Evolutionary conservation across 2,797 vertebrate species (phyloP).

Genomic region (Lepus townsendii): DNA sequence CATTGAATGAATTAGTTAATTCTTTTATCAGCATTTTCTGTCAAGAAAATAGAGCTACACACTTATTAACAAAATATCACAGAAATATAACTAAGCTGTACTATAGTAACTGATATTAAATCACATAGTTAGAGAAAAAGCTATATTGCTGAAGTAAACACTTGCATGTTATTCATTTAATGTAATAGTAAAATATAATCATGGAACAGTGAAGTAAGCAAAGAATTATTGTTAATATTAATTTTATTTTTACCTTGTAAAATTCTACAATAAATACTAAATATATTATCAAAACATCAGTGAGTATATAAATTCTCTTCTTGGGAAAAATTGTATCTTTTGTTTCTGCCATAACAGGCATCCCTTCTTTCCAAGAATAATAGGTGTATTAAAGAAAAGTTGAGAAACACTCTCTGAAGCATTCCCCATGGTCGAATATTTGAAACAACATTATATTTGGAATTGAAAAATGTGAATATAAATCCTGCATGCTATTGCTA

Average conservation of each 20-base stretch:
- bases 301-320: background rate
- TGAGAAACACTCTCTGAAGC: background rate
- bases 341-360: background rate
- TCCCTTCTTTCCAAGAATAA: background rate
- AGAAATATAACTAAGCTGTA: background rate
- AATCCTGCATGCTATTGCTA: background rate
- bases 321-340: background rate
- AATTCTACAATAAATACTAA: conserved; percentile 6
- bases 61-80: background rate
- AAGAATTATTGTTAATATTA: background rate
- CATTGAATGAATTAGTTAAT: background rate
- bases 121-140: background rate
- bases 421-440: background rate
- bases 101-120: background rate
- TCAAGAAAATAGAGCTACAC: background rate
- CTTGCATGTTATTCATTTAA: background rate
- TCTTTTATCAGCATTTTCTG: background rate
- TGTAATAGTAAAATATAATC: background rate
- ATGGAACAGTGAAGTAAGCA: background rate
- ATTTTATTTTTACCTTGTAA: background rate
- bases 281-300: conserved; percentile 2
- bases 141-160: background rate
- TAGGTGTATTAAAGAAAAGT: background rate
- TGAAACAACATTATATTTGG: conserved; percentile 19
- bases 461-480: background rate